Evolutionary conservation across 2,113 vertebrate species (phyloP).

Genomic region (Dendropsophus ebraccatus): DNA sequence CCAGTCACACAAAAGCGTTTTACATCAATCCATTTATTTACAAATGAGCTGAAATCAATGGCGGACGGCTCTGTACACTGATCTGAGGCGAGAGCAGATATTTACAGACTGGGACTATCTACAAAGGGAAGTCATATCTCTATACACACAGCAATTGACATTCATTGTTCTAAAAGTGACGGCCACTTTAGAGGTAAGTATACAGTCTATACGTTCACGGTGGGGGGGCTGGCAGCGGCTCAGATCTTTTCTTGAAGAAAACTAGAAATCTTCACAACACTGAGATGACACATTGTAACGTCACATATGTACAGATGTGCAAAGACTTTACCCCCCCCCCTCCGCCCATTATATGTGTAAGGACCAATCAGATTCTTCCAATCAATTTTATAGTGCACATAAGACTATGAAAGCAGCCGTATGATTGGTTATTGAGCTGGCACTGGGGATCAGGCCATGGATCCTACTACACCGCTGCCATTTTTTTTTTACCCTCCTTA

Average conservation of each 20-base stretch:
- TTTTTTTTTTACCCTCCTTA: too few relatives aligned
- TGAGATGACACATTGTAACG: background rate
- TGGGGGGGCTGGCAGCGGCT: too few relatives aligned
- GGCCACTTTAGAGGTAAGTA: background rate
- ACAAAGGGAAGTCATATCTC: background rate
- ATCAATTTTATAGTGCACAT: too few relatives aligned
- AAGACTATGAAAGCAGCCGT: too few relatives aligned
- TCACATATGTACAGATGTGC: conserved; percentile 33
- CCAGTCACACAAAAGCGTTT: background rate
- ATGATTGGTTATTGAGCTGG: too few relatives aligned
- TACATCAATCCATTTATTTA: conserved; percentile 57
- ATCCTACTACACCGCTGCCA: too few relatives aligned
- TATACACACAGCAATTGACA: background rate
- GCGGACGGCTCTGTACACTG: conserved; percentile 23
- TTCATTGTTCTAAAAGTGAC: background rate
- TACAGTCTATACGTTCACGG: background rate
- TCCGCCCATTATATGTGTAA: too few relatives aligned
- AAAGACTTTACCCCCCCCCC: conserved; percentile 9
- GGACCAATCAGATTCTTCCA: too few relatives aligned
- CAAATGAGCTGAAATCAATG: background rate
- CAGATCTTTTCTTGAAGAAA: too few relatives aligned
- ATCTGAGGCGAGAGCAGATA: background rate
- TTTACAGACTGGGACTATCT: conserved; percentile 16
- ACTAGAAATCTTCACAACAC: conserved; percentile 11
- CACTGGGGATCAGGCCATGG: too few relatives aligned